phyloP scores from a whole-genome alignment of 2,113 vertebrate species.

The Octodon degus region DNA sequence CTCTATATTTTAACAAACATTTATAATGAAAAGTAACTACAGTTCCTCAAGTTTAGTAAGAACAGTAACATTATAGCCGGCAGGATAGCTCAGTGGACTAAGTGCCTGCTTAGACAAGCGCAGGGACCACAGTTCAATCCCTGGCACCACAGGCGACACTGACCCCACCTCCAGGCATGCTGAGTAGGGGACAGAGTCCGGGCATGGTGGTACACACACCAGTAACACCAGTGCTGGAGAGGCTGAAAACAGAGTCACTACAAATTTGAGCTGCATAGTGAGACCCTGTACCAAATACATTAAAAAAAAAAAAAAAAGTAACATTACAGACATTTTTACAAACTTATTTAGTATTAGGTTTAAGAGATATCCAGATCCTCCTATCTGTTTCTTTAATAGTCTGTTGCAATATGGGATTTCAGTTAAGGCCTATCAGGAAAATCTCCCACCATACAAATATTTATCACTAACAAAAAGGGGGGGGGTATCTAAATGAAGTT shows the following conservation, averaged over 20 bases:
- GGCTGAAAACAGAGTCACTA: no score
- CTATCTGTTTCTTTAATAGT: not conserved
- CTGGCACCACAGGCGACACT: no score
- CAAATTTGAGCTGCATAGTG: no score
- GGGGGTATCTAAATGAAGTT: not conserved
- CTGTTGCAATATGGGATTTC: not conserved
- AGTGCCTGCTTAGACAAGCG: no score
- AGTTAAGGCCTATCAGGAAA: fast-evolving
- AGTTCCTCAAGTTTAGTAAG: not conserved
- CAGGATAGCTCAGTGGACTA: no score
- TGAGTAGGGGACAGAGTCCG: no score
- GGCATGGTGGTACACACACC: no score
- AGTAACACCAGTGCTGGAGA: no score
- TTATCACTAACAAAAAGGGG: not conserved
- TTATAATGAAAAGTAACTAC: not conserved
- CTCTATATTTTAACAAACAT: not conserved
- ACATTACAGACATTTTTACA: not conserved
- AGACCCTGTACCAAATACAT: no score
- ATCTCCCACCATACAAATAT: not conserved
- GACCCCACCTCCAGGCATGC: no score
- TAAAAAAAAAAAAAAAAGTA: not conserved
- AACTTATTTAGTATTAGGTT: not conserved
- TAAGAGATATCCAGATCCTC: not conserved
- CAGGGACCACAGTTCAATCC: no score
- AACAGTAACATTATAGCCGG: not conserved